A percentile compares a stretch with the other conserved stretches of the same genome.
Conservation (phyloP, 2,797 vertebrate genomes). For the Coilia nasus region DNA sequence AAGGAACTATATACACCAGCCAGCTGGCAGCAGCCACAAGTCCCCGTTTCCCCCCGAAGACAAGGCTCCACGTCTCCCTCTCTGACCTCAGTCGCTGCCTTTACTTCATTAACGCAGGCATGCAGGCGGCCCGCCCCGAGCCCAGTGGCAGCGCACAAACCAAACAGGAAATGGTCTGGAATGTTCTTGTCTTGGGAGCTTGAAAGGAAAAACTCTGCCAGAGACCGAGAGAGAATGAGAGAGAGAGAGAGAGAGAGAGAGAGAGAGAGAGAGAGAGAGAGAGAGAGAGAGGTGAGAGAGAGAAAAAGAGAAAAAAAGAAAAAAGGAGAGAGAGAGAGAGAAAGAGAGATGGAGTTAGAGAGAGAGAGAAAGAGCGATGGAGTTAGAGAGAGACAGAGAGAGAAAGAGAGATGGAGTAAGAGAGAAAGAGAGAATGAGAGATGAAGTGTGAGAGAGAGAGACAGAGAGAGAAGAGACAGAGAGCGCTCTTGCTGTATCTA, state of each 20-base stretch:
- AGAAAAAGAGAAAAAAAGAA: not conserved
- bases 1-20: constrained; percentile 17
- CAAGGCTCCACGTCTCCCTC: constrained; percentile 44
- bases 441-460: too few species aligned
- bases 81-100: constrained; percentile 41
- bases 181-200: constrained; percentile 37
- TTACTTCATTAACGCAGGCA: constrained; percentile 41
- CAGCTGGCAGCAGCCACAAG: constrained; percentile 35
- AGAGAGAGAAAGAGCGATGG: too few species aligned
- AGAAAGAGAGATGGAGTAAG: too few species aligned
- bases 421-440: too few species aligned
- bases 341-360: too few species aligned
- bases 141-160: constrained; percentile 30
- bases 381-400: too few species aligned
- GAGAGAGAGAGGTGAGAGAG: not conserved
- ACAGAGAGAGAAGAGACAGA: too few species aligned
- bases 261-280: constrained; percentile 43
- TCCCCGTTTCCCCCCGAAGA: constrained; percentile 29
- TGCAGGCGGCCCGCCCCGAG: constrained; percentile 20
- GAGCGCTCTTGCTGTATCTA: not conserved
- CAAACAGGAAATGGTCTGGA: constrained; percentile 50
- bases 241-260: constrained; percentile 53
- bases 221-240: constrained; percentile 64
- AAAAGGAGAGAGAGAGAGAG: too few species aligned
- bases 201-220: constrained; percentile 16